A percentile compares a stretch with the other conserved stretches of the same genome.
phyloP scores from a whole-genome alignment of 1,140 invertebrate species.

The Aphelinus certus region DNA sequence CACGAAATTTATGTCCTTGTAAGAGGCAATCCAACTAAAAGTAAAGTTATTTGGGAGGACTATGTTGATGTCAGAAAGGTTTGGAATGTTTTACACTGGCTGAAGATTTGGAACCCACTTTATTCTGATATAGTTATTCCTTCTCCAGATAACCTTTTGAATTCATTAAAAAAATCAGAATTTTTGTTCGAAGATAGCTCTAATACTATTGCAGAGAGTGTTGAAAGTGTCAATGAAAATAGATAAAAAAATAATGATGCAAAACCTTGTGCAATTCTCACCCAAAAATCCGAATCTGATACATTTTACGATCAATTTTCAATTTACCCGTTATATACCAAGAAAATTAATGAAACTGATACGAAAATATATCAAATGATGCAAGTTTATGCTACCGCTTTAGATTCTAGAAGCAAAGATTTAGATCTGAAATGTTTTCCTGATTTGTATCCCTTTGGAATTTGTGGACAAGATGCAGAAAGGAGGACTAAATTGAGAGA shows the following conservation, averaged over 20 bases:
- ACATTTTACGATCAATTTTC: constrained; percentile 31
- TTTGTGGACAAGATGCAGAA: constrained; percentile 46
- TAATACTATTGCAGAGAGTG: too few species aligned
- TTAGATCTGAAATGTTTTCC: constrained; percentile 53
- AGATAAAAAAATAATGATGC: too few species aligned
- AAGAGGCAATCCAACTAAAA: constrained; percentile 23
- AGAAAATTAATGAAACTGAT: constrained; percentile 25
- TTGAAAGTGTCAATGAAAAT: too few species aligned
- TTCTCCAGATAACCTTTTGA: too few species aligned
- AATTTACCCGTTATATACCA: constrained; percentile 18
- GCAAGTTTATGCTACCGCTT: constrained; percentile 44
- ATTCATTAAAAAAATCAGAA: too few species aligned
- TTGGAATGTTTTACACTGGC: background rate
- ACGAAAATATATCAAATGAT: constrained; percentile 54
- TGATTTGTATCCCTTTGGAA: constrained; percentile 48
- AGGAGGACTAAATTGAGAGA: constrained; percentile 40
- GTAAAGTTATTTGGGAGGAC: constrained; percentile 22
- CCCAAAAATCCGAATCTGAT: too few species aligned
- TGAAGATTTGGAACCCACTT: constrained; percentile 18
- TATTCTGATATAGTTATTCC: constrained; percentile 43
- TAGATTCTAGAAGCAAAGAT: constrained; percentile 42
- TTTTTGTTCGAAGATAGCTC: too few species aligned
- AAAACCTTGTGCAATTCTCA: constrained; percentile 40
- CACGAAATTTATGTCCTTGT: constrained; percentile 49
- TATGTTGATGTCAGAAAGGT: constrained; percentile 11